Evolutionary conservation across 2,888 invertebrate genomes (phyloP).

Genomic region (Hyppa rectilinea): DNA sequence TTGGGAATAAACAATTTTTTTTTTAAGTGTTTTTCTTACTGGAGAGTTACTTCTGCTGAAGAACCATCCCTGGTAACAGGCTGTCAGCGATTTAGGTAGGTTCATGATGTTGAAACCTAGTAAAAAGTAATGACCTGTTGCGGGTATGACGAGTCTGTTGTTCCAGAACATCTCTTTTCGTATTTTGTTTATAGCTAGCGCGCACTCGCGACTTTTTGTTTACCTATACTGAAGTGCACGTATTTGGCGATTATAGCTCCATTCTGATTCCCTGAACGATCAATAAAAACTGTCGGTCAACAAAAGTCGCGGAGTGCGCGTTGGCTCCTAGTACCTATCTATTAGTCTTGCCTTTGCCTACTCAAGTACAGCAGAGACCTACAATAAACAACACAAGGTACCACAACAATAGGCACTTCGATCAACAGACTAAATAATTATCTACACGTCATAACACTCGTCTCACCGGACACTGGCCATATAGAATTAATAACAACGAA

Average conservation of each 20-base stretch:
- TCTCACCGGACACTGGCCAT: neutral
- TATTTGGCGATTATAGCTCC: no score
- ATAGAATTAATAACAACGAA: neutral
- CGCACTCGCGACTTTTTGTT: no score
- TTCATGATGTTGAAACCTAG: neutral
- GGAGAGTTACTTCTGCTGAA: neutral
- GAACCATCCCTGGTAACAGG: neutral
- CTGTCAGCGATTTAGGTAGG: no score
- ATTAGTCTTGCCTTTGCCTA: neutral
- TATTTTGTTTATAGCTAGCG: neutral
- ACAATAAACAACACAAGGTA: neutral
- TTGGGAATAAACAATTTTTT: neutral
- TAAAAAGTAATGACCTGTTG: neutral
- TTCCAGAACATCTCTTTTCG: no score
- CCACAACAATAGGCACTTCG: constrained; percentile 16
- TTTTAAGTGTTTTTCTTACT: neutral
- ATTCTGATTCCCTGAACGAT: no score
- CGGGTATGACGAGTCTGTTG: neutral
- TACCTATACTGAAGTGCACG: no score
- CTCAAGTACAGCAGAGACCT: neutral
- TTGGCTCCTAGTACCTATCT: no score
- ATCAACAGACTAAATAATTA: constrained; percentile 13
- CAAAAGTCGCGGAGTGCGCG: no score
- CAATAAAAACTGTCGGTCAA: no score
- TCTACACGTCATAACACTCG: neutral